A percentile compares a stretch with the other conserved stretches of the same genome.
Evolutionary conservation across 1,140 invertebrate genomes (phyloP).

Genomic region (Aphis gossypii): DNA sequence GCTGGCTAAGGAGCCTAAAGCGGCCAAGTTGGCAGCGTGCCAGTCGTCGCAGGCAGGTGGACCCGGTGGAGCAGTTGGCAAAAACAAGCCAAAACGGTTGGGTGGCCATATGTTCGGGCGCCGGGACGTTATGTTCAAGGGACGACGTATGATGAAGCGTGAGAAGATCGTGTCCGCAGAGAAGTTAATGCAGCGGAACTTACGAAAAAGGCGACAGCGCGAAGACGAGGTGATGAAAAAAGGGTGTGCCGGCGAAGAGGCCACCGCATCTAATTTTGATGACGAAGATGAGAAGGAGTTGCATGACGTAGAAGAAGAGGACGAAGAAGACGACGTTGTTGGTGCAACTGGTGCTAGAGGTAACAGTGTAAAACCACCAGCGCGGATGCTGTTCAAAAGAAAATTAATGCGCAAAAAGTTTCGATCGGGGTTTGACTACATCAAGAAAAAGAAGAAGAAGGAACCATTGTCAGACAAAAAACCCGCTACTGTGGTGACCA

Average conservation of each 20-base stretch:
- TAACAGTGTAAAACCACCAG: background rate
- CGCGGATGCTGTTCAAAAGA: constrained; percentile 63
- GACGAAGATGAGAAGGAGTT: background rate
- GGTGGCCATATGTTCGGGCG: constrained; percentile 43
- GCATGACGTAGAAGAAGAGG: background rate
- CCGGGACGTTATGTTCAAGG: constrained; percentile 40
- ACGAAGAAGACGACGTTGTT: background rate
- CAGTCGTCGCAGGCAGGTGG: background rate
- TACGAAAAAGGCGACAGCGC: background rate
- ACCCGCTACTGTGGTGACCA: background rate
- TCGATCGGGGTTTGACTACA: constrained; percentile 84
- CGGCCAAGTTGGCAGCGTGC: background rate
- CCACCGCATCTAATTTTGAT: background rate
- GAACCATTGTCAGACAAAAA: background rate
- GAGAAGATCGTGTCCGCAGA: constrained; percentile 49
- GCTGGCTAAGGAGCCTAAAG: background rate
- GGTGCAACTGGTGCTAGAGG: background rate
- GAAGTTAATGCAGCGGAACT: constrained; percentile 27
- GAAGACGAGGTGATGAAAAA: background rate
- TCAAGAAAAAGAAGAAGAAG: constrained; percentile 83
- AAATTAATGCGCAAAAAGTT: constrained; percentile 70
- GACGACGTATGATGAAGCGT: constrained; percentile 20
- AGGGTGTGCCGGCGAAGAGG: background rate
- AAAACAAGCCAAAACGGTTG: background rate
- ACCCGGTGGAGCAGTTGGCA: background rate